These are phyloP conservation scores for Hymenopus coronatus DNA, from an alignment of 2,888 invertebrate genomes.

Conservation along the genomic window DNA sequence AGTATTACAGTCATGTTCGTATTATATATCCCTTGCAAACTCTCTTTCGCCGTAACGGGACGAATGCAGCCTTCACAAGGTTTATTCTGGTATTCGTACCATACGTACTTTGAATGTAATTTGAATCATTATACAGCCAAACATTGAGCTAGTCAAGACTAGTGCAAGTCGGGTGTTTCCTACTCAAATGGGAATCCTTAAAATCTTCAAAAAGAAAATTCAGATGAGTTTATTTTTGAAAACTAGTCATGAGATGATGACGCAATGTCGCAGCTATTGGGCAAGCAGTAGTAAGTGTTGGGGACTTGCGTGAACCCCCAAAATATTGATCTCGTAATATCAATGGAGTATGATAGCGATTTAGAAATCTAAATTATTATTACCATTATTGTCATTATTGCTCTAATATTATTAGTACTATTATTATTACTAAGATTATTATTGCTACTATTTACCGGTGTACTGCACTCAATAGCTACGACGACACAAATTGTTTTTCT, in stretches of 20 bases:
- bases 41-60: conserved; percentile 12
- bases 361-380: background rate
- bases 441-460: background rate
- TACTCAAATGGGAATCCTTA: conserved; percentile 30
- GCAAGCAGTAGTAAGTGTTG: background rate
- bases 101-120: conserved; percentile 30
- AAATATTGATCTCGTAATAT: background rate
- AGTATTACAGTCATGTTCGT: background rate
- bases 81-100: conserved; percentile 35
- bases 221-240: conserved; percentile 8
- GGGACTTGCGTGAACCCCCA: too few relatives aligned
- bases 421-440: background rate
- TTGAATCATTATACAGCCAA: conserved; percentile 34
- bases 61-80: conserved; percentile 35
- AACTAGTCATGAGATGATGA: background rate
- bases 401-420: background rate
- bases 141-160: conserved; percentile 37
- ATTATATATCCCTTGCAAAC: conserved; percentile 15
- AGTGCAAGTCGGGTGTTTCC: conserved; percentile 36
- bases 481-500: background rate
- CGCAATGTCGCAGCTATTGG: background rate
- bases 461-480: background rate
- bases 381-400: background rate
- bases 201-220: conserved; percentile 24
- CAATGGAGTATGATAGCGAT: background rate